Evolutionary conservation across 2,888 invertebrate species (phyloP).

Genomic region (Drosophila setosimentum): DNA sequence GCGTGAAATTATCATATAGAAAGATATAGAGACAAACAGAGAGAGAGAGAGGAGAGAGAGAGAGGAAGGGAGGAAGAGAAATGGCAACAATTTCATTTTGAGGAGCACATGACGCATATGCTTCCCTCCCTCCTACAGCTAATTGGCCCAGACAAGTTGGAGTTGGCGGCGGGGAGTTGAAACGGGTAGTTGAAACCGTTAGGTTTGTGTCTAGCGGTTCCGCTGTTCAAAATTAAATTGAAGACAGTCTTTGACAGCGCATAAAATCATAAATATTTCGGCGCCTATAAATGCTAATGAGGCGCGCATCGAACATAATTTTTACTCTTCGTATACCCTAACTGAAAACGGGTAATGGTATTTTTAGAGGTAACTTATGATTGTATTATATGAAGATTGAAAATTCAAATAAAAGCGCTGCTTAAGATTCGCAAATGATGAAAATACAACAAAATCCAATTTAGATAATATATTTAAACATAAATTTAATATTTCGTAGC

Average conservation of each 20-base stretch:
- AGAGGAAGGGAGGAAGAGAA: neutral
- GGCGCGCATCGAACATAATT: slow-evolving; percentile 40
- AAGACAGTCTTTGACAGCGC: slow-evolving; percentile 33
- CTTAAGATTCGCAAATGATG: neutral
- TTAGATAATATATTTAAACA: neutral
- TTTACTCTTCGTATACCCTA: slow-evolving; percentile 33
- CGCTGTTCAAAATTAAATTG: slow-evolving; percentile 30
- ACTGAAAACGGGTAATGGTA: accelerated
- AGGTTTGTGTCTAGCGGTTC: slow-evolving; percentile 11
- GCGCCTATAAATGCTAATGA: slow-evolving; percentile 74
- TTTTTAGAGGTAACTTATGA: neutral
- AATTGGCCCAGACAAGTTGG: slow-evolving; percentile 30
- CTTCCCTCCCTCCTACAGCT: slow-evolving; percentile 10
- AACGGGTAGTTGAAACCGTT: neutral
- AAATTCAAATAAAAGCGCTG: neutral
- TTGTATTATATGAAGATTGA: neutral
- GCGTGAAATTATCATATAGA: slow-evolving; percentile 36
- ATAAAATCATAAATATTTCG: slow-evolving; percentile 61
- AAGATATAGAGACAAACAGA: neutral
- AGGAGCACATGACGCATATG: slow-evolving; percentile 44
- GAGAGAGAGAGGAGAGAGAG: neutral
- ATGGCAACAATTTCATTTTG: neutral
- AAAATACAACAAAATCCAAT: neutral
- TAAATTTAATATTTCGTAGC: neutral
- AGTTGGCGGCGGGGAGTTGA: neutral